These are phyloP conservation scores for Prionailurus viverrinus DNA, from an alignment of 2,113 vertebrate genomes.

Conservation along the genomic window DNA sequence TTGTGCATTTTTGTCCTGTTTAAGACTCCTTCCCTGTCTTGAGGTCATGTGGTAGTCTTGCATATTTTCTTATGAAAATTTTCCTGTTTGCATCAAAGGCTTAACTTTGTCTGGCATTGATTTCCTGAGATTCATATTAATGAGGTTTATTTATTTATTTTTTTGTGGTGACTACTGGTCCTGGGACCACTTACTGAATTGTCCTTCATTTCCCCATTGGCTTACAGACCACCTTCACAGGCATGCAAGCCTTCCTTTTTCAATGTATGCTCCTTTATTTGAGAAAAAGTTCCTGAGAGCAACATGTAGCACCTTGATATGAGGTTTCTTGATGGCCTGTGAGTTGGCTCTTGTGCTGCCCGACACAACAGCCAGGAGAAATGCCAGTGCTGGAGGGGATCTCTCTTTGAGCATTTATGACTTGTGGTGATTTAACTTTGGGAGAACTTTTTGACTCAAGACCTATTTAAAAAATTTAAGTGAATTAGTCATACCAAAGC, in stretches of 20 bases:
- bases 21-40: background rate
- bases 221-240: background rate
- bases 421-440: background rate
- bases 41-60: background rate
- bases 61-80: background rate
- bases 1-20: background rate
- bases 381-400: background rate
- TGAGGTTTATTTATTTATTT: background rate
- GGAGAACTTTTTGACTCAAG: slow-evolving; percentile 52
- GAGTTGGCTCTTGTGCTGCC: background rate
- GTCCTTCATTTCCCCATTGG: background rate
- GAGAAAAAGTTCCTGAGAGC: background rate
- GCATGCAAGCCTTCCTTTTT: background rate
- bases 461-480: slow-evolving; percentile 36
- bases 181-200: background rate
- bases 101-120: background rate
- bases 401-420: background rate
- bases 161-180: background rate
- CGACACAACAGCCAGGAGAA: background rate
- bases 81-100: background rate
- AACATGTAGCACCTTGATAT: background rate
- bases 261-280: background rate
- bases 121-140: background rate
- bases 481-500: slow-evolving; percentile 48
- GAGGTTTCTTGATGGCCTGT: background rate